Percentiles rank a stretch among this genome's conserved stretches.
These are phyloP conservation scores for Arizona elegans DNA, from an alignment of 2,113 vertebrate species.

Conservation along the genomic window DNA sequence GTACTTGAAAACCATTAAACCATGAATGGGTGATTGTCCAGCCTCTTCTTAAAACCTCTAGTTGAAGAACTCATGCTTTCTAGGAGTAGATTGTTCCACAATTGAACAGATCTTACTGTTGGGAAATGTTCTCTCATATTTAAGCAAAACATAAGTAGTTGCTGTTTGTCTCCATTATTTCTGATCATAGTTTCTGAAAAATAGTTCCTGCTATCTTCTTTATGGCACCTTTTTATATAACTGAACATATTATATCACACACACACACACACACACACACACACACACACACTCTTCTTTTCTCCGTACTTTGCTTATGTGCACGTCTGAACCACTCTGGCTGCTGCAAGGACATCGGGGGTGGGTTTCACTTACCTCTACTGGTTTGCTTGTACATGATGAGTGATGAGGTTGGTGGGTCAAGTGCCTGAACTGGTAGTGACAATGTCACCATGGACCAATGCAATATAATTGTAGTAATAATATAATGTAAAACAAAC, in stretches of 20 bases:
- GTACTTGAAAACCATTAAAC: not conserved
- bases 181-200: not conserved
- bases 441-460: too few relatives aligned
- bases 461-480: too few relatives aligned
- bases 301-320: not conserved
- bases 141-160: not conserved
- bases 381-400: too few relatives aligned
- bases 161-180: not conserved
- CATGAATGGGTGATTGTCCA: not conserved
- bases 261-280: too few relatives aligned
- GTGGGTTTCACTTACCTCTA: too few relatives aligned
- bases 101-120: not conserved
- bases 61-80: not conserved
- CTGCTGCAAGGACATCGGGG: not conserved
- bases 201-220: not conserved
- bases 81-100: not conserved
- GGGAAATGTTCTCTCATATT: not conserved
- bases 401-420: too few relatives aligned
- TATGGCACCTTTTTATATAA: not conserved
- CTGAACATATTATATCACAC: not conserved
- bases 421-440: too few relatives aligned
- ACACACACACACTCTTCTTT: not conserved
- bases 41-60: not conserved
- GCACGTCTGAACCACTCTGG: not conserved
- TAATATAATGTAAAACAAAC: too few relatives aligned